Base-by-base conservation (phyloP, 2,888 invertebrate species). In the Alloplasta piceator region DNA sequence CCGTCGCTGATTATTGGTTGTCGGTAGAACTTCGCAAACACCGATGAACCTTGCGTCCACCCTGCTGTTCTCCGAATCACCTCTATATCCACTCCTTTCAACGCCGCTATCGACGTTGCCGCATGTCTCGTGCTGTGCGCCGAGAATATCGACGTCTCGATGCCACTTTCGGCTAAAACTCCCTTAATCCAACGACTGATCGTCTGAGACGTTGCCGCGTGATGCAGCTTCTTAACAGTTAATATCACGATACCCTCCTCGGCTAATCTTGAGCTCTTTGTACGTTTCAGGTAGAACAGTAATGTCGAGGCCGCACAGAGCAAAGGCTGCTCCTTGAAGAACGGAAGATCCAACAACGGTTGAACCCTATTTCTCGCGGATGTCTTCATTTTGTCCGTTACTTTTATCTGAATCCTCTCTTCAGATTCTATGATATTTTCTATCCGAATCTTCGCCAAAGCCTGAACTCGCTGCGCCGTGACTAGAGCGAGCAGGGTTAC, bases 101-200 rank as follows among this genome's bases (percentile, higher is more conserved):
- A 67, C 7, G 56, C 26, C n/a, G 68, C 71, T 41, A 71, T 55
- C 9, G 66, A 81, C 6, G 73, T 81, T n/a, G 76, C 55, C n/a
- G 81, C 78, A 16, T 83, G 70, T n/a, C 79, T 55, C 7, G 73
- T 82, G 14, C 79, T 81, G 61, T 83, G 76, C 0, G 78, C 83
- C n/a, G 68, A 39, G 52, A 84, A 83, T 58, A 56, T 60, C 2
- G 7, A 58, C 0, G 67, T 75, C 56, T 85, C 79, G 36, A 76
- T 46, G 7, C 75, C 70, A 12, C 80, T 78, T 39, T 72, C 56
- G 2, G 64, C 55, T n/a, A 77, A 26, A 1, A 56, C 63, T 36
- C 43, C 14, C n/a, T 82, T 76, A 10, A 79, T 75, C 70, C 76
- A 79, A 38, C 82, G 14, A 61, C 76, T 77, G 12, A 83, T 64